phyloP scores from a whole-genome alignment of 64 coral and sea anemone genomes.

The Stichodactyla mertensii region DNA sequence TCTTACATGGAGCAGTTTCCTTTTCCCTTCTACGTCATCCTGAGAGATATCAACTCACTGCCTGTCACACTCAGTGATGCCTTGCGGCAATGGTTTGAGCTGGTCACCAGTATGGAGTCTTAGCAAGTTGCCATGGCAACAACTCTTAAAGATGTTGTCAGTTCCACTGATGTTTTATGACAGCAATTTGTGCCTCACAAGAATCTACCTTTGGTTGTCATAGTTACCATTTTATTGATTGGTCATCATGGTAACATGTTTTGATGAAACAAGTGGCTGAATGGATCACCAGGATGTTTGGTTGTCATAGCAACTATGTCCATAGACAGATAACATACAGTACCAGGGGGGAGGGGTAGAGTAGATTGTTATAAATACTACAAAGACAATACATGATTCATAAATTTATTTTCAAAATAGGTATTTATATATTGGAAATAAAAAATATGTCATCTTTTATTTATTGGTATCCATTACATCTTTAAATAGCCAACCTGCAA shows the following conservation, averaged over 20 bases:
- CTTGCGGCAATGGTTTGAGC: constrained; percentile 97
- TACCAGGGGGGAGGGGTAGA: neutral
- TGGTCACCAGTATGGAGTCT: constrained; percentile 64
- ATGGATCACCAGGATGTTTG: neutral
- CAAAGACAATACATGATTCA: neutral
- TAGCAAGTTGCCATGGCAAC: neutral
- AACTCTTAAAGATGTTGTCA: neutral
- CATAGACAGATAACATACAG: neutral
- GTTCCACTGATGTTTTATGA: neutral
- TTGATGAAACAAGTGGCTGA: too few species aligned
- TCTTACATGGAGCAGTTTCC: constrained; percentile 97
- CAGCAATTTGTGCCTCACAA: neutral
- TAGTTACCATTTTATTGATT: neutral
- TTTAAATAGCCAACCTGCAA: neutral
- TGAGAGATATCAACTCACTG: constrained; percentile 79
- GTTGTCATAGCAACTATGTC: neutral
- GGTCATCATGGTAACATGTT: neutral
- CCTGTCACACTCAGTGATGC: constrained; percentile 86
- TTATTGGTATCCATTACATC: too few species aligned
- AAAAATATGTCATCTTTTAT: neutral
- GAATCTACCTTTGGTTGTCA: neutral
- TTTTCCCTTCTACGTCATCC: constrained; percentile 84
- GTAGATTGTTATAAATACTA: neutral
- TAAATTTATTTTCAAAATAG: constrained; percentile 1
- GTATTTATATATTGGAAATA: neutral